Percentiles rank a stretch among this genome's conserved stretches.
Evolutionary conservation across 2,888 invertebrate genomes (phyloP).

Genomic region (Pammene aurita): DNA sequence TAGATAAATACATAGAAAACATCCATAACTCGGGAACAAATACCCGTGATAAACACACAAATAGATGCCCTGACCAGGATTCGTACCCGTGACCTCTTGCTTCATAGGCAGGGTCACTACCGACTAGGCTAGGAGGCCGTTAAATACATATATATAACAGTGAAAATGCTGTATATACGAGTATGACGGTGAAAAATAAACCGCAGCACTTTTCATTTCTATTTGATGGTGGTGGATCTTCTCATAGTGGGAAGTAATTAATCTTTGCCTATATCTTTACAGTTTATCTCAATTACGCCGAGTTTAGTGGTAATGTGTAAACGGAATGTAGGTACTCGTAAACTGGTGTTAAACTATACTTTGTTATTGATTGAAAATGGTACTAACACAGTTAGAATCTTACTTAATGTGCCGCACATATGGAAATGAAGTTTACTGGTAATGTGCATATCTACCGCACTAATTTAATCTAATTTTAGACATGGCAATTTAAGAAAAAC

Average conservation of each 20-base stretch:
- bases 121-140: too few relatives aligned
- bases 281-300: constrained; percentile 36
- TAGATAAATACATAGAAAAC: too few relatives aligned
- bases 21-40: too few relatives aligned
- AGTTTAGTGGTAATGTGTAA: constrained; percentile 26
- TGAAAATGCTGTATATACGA: background rate
- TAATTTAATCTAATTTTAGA: background rate
- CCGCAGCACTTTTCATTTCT: background rate
- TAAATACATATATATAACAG: too few relatives aligned
- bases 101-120: too few relatives aligned
- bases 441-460: background rate
- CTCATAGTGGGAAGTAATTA: background rate
- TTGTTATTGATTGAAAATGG: constrained; percentile 11
- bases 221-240: background rate
- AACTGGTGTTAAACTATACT: background rate
- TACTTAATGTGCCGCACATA: background rate
- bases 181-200: too few relatives aligned
- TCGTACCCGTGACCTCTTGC: too few relatives aligned
- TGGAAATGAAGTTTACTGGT: background rate
- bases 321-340: constrained; percentile 14
- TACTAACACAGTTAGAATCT: constrained; percentile 16
- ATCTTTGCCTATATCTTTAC: constrained; percentile 27
- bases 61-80: too few relatives aligned
- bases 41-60: too few relatives aligned
- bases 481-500: too few relatives aligned